Conservation (phyloP, 2,113 vertebrate species). For the Alethe diademata region DNA sequence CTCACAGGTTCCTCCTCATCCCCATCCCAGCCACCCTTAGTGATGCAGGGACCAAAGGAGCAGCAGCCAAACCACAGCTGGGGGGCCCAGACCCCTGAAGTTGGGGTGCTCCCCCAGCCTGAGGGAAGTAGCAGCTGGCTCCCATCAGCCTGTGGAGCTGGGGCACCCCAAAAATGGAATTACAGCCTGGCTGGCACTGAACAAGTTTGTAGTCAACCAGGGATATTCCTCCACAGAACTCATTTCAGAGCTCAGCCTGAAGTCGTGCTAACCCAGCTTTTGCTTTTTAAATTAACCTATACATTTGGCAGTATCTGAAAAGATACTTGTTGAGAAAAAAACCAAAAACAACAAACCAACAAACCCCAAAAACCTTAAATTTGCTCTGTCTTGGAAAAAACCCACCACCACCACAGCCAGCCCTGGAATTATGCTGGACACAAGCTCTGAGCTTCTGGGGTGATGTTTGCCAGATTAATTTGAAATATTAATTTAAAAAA, state of each 20-base stretch:
- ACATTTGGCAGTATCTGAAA: background rate
- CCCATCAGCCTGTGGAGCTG: background rate
- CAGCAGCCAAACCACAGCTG: background rate
- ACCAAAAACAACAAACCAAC: background rate
- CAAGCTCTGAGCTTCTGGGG: background rate
- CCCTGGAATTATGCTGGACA: background rate
- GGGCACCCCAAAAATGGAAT: background rate
- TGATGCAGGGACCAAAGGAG: background rate
- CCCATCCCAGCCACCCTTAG: rapidly evolving
- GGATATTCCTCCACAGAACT: background rate
- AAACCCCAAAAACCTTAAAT: background rate
- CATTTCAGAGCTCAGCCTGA: background rate
- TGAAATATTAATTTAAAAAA: background rate
- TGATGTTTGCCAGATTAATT: background rate
- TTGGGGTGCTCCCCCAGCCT: background rate
- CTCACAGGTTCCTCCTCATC: background rate
- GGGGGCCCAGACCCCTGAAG: background rate
- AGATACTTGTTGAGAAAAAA: background rate
- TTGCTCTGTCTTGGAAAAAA: background rate
- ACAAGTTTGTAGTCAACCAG: rapidly evolving
- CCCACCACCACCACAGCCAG: background rate
- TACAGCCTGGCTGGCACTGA: rapidly evolving
- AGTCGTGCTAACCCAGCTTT: background rate
- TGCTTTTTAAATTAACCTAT: background rate
- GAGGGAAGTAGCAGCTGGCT: background rate